Evolutionary conservation across 1,140 invertebrate genomes (phyloP), one percentile per base, ranked within the genome.

Genomic region (Philopotamus ludificatus): DNA sequence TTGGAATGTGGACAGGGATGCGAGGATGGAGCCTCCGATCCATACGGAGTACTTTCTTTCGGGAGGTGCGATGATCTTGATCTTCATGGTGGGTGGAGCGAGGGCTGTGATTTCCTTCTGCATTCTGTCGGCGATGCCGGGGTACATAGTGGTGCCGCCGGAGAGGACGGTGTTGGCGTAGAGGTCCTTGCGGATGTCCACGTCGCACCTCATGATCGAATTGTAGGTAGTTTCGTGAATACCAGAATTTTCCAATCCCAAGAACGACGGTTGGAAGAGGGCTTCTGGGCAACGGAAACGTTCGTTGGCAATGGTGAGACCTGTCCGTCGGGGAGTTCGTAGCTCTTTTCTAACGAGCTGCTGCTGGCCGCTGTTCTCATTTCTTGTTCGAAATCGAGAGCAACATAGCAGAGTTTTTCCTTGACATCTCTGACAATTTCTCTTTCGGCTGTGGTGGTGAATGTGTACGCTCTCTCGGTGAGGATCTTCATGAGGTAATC

Each of bases 21-120:
- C n/a, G n/a, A n/a, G n/a, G n/a, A n/a, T n/a, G n/a, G n/a, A n/a
- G n/a, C n/a, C n/a, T n/a, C n/a, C n/a, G n/a, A n/a, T n/a, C n/a
- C n/a, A n/a, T n/a, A n/a, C n/a, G n/a, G n/a, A n/a, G n/a, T n/a
- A n/a, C n/a, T n/a, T n/a, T n/a, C n/a, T n/a, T n/a, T n/a, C n/a
- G n/a, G n/a, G n/a, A n/a, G n/a, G 92, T 57, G 93, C 93, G 78
- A 95, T 94, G 81, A 95, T 94, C 86, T 95, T 95, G 82, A 94
- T 92, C 81, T 94, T 94, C 86, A 94, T 93, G 66, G 90, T 92
- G 55, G 86, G 86, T 72, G 93, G 93, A 70, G n/a, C n/a, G n/a
- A n/a, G n/a, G n/a, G n/a, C n/a, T n/a, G n/a, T n/a, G n/a, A n/a
- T n/a, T n/a, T n/a, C 93, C 81, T 94, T 93, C 80, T 93, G 91